These are phyloP conservation scores for Probosciger aterrimus DNA, from an alignment of 2,113 vertebrate species.

Conservation along the genomic window DNA sequence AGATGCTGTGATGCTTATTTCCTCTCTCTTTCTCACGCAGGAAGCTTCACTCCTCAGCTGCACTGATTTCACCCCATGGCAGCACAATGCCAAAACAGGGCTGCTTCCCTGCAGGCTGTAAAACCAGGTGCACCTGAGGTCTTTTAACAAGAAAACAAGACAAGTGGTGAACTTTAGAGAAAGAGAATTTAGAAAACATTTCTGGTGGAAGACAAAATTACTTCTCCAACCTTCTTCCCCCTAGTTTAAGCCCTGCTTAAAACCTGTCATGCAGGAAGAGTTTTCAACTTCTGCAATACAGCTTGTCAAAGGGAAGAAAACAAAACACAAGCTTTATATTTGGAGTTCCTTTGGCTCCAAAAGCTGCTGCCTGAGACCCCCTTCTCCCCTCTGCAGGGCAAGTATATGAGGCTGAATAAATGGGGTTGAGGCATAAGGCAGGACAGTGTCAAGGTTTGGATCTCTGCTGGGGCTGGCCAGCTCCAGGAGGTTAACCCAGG, in stretches of 20 bases:
- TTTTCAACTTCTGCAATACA: not conserved
- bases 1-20: not conserved
- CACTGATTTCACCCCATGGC: not conserved
- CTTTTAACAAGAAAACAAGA: not conserved
- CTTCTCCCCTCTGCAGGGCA: fast-evolving
- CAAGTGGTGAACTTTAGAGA: not conserved
- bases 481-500: not conserved
- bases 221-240: not conserved
- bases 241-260: not conserved
- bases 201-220: not conserved
- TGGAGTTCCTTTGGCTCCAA: not conserved
- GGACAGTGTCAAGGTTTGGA: not conserved
- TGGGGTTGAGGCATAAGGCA: not conserved
- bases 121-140: not conserved
- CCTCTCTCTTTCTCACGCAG: not conserved
- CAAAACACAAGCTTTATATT: not conserved
- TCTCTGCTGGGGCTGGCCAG: not conserved
- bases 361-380: not conserved
- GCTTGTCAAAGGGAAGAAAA: not conserved
- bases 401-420: not conserved
- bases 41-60: not conserved
- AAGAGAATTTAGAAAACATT: not conserved
- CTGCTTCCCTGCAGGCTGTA: not conserved
- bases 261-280: not conserved
- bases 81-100: not conserved